Base-by-base conservation (phyloP, 2,888 invertebrate genomes). In the Volucella inanis region DNA sequence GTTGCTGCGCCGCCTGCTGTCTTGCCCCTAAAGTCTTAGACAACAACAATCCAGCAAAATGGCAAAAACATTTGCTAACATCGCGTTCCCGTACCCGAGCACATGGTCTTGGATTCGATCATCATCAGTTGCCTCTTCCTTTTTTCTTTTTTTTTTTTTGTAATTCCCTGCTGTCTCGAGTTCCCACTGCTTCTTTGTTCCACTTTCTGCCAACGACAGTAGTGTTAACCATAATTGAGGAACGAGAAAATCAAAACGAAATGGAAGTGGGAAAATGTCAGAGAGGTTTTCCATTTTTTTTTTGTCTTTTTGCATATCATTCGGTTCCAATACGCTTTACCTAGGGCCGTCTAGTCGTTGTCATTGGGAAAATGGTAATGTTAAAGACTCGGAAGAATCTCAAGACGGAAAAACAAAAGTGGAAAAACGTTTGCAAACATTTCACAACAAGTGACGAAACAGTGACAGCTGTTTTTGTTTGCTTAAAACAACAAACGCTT, bases 31-130 rank as follows among this genome's bases (percentile, higher is more conserved):
- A 68, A 52, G 68, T 52, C 14, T 47, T 50, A 31, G 38, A 14
- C 70, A 15, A 10, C 39, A 18, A 9, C 47, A 57, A 38, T 41
- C 62, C 45, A 45, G 59, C 68, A 47, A 68, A 67, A 70, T 57
- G 70, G 70, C 57, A 62, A 68, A 77, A 77, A 77, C 68, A 77
- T 70, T 70, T 62, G 77, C 68, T 61, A 54, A 68, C 75, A 75
- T 31, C 65, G 55, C 65, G 4, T 15, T n/a, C 8, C 52, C 41
- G 15, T 54, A 14, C 43, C 10, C 65, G 65, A 77, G 67, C 77
- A 77, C 68, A 68, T 77, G 77, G 68, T 54, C 43, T 38, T n/a
- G n/a, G 22, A 31, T 65, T 52, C 38, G 76, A 59, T 68, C 67
- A 59, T 43, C 75, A 15, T 31, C n/a, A 10, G 14, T 14, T 14